Evolutionary conservation across 1,140 invertebrate species (phyloP).

Genomic region (Calliphora vicina): DNA sequence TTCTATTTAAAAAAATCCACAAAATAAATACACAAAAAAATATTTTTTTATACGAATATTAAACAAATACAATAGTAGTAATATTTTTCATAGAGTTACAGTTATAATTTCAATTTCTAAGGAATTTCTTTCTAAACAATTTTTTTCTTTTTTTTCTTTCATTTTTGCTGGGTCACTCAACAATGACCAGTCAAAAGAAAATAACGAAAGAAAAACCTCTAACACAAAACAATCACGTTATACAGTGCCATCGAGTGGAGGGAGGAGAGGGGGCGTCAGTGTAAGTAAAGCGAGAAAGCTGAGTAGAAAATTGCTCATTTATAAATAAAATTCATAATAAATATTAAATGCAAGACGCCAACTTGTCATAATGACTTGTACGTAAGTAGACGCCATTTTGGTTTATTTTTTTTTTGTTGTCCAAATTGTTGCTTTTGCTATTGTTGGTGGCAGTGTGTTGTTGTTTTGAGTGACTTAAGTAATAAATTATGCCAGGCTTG

Average conservation of each 20-base stretch:
- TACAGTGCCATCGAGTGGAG: not conserved
- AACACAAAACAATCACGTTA: conserved; percentile 1
- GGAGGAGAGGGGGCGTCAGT: no score
- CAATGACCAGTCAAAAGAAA: conserved; percentile 2
- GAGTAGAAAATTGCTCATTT: not conserved
- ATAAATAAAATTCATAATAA: conserved; percentile 12
- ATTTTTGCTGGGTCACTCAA: not conserved
- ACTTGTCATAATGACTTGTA: conserved; percentile 13
- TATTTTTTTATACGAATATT: not conserved
- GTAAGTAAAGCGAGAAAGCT: not conserved
- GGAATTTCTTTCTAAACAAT: not conserved
- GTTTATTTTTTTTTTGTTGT: not conserved
- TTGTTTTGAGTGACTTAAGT: conserved; percentile 2
- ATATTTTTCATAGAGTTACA: not conserved
- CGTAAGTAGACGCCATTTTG: conserved; percentile 7
- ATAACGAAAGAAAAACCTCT: not conserved
- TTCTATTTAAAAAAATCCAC: not conserved
- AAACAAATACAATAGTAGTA: not conserved
- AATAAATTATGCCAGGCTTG: not conserved
- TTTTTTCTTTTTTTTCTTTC: not conserved
- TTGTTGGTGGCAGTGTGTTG: not conserved
- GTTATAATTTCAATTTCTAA: not conserved
- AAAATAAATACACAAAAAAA: not conserved
- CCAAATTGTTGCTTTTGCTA: not conserved
- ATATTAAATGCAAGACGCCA: conserved; percentile 16